These are phyloP conservation scores for Macropus fuliginosus DNA, from an alignment of 2,797 vertebrate species.

Conservation along the genomic window DNA sequence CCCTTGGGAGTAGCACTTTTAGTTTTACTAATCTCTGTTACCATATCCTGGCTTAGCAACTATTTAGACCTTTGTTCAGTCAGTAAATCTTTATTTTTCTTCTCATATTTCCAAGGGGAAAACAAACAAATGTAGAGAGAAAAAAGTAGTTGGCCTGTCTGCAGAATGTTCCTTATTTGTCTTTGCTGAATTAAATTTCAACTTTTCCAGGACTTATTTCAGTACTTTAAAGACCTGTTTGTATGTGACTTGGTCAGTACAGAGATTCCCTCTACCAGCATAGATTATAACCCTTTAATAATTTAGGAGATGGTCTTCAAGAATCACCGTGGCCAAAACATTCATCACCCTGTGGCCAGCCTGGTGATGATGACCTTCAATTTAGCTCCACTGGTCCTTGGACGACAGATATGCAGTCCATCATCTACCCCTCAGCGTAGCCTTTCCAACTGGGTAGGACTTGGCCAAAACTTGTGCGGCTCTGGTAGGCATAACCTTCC, in stretches of 20 bases:
- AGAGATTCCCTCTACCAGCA: background rate
- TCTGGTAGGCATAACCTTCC: background rate
- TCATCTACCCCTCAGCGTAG: background rate
- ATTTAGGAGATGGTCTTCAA: background rate
- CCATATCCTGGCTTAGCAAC: constrained; percentile 37
- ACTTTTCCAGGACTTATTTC: background rate
- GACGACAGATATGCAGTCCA: background rate
- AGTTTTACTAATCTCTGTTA: constrained; percentile 66
- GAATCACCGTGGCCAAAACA: background rate
- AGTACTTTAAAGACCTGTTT: background rate
- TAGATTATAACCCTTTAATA: background rate
- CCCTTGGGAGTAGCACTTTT: constrained; percentile 28
- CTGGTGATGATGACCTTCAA: background rate
- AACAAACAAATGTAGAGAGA: constrained; percentile 40
- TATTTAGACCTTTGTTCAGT: constrained; percentile 62
- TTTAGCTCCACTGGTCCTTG: background rate
- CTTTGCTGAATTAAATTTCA: background rate
- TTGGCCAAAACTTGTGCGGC: background rate
- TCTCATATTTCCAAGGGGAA: constrained; percentile 70
- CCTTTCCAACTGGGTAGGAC: background rate
- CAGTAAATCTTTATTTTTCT: constrained; percentile 70
- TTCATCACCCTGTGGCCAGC: background rate
- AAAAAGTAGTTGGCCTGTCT: constrained; percentile 63
- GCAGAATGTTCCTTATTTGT: constrained; percentile 45
- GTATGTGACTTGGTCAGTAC: background rate